Conservation (phyloP, 2,797 vertebrate species). For the Chiloscyllium punctatum region DNA sequence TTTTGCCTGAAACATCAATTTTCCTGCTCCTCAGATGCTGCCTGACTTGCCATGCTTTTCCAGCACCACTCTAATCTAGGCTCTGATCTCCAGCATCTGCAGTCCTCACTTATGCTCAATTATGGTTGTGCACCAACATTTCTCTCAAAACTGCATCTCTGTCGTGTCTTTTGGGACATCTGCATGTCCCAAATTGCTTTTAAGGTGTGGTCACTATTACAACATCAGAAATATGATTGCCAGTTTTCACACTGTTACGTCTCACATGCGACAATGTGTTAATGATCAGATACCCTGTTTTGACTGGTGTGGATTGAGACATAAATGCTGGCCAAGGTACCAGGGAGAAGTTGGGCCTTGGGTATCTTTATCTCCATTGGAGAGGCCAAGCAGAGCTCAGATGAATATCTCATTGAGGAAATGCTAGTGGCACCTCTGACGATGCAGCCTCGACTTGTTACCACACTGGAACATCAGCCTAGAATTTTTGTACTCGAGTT, state of each 20-base stretch:
- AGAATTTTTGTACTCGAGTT: not conserved
- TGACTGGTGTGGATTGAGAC: not conserved
- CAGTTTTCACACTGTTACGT: not conserved
- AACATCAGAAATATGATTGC: not conserved
- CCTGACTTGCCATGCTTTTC: too few species aligned
- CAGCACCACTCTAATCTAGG: too few species aligned
- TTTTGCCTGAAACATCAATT: too few species aligned
- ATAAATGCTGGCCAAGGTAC: not conserved
- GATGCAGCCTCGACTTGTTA: not conserved
- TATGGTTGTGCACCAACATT: too few species aligned
- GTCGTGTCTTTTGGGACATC: not conserved
- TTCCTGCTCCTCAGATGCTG: too few species aligned
- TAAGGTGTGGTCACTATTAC: not conserved
- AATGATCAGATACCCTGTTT: not conserved
- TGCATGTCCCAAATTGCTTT: not conserved
- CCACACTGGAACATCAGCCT: not conserved
- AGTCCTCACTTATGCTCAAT: too few species aligned
- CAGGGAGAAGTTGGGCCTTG: not conserved
- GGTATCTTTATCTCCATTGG: not conserved
- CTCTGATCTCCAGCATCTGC: too few species aligned
- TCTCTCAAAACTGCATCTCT: not conserved
- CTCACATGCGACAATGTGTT: not conserved
- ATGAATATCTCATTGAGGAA: not conserved
- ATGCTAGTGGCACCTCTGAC: not conserved
- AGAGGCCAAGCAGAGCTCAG: not conserved